Evolutionary conservation across 1,140 invertebrate genomes (phyloP).

Genomic region (Chironomus tepperi): DNA sequence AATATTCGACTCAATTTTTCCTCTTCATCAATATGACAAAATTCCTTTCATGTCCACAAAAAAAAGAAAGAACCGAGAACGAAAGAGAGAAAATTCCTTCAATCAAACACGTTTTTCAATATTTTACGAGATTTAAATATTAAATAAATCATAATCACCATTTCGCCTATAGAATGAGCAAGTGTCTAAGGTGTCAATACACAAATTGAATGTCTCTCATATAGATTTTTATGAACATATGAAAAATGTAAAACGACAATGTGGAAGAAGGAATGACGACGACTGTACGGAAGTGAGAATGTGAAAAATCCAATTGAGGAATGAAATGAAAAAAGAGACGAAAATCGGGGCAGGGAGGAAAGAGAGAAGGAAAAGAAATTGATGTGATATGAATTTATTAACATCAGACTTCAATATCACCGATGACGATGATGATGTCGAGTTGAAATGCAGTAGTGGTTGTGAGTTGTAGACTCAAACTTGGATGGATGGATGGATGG

Average conservation of each 20-base stretch:
- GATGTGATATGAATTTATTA: conserved; percentile 5
- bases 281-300: too few species aligned
- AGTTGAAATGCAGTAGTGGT: too few species aligned
- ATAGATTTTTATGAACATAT: not conserved
- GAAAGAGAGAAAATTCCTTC: not conserved
- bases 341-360: too few species aligned
- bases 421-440: too few species aligned
- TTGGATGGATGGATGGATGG: too few species aligned
- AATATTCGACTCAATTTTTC: too few species aligned
- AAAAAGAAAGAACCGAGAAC: too few species aligned
- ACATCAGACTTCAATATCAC: not conserved
- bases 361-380: not conserved
- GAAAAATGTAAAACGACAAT: not conserved
- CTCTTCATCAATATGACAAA: too few species aligned
- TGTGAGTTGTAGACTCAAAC: too few species aligned
- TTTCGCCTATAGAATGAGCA: not conserved
- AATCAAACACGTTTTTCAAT: conserved; percentile 1
- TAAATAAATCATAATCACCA: not conserved
- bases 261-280: not conserved
- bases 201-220: not conserved
- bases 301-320: too few species aligned
- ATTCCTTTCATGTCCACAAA: too few species aligned
- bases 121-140: conserved; percentile 1
- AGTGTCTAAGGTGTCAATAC: not conserved
- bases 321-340: too few species aligned